Conservation (phyloP, 1,140 invertebrate species). For the Sipha flava region DNA sequence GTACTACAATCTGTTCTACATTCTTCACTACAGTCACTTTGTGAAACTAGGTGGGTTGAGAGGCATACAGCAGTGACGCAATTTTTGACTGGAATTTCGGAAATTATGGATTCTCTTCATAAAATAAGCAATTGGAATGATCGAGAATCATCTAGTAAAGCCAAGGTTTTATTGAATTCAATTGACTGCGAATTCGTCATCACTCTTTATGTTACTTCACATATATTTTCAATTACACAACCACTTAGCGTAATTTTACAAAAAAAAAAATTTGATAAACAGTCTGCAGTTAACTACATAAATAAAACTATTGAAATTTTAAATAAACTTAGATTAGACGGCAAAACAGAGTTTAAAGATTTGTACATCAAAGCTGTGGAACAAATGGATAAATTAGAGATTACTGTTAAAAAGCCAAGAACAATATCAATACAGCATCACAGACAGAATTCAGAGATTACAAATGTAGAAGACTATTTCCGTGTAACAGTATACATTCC, state of each 20-base stretch:
- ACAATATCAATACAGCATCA: neutral
- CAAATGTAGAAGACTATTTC: slow-evolving; percentile 1
- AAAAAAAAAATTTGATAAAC: neutral
- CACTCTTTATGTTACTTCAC: neutral
- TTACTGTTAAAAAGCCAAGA: neutral
- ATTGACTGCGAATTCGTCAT: neutral
- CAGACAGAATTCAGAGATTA: neutral
- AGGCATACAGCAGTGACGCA: neutral
- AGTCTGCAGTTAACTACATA: neutral
- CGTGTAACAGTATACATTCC: neutral
- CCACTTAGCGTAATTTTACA: neutral
- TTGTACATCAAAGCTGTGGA: neutral
- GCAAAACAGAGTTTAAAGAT: neutral
- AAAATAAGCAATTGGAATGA: neutral
- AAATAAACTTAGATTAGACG: neutral
- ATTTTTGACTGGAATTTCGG: neutral
- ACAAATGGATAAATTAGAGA: neutral
- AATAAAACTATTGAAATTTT: neutral
- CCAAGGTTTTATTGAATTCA: neutral
- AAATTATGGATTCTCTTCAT: neutral
- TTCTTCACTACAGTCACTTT: neutral
- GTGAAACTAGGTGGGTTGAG: neutral
- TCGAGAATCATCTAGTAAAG: neutral
- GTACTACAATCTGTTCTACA: neutral
- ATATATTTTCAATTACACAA: neutral